Percentiles rank a stretch among this genome's conserved stretches.
These are phyloP conservation scores for Anoplopoma fimbria DNA, from an alignment of 2,113 vertebrate genomes.

Conservation along the genomic window DNA sequence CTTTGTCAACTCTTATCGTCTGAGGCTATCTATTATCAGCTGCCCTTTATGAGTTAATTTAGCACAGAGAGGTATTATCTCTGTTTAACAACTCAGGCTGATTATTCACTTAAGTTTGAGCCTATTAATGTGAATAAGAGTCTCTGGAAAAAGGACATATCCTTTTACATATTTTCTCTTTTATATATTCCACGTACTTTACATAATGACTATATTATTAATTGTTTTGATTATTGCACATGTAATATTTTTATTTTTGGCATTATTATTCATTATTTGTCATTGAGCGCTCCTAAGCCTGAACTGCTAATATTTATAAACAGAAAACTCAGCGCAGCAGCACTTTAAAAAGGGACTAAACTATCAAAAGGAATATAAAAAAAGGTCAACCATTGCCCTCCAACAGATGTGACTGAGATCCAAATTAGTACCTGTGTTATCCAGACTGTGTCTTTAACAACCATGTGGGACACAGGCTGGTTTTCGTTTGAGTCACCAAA, in stretches of 20 bases:
- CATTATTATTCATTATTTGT: not conserved
- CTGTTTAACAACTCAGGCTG: not conserved
- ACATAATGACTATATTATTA: not conserved
- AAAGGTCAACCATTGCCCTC: conserved; percentile 17
- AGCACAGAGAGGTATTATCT: not conserved
- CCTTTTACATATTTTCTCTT: not conserved
- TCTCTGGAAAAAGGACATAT: not conserved
- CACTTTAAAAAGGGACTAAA: not conserved
- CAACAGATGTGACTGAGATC: conserved; percentile 42
- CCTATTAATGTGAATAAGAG: not conserved
- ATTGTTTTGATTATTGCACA: not conserved
- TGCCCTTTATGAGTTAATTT: not conserved
- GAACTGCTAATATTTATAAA: not conserved
- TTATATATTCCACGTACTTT: too few species aligned
- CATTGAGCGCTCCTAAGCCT: too few species aligned
- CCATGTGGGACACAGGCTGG: conserved; percentile 44
- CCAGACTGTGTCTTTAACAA: conserved; percentile 53
- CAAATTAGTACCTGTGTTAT: conserved; percentile 58
- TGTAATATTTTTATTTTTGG: not conserved
- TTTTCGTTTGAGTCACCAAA: conserved; percentile 53
- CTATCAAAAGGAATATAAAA: not conserved
- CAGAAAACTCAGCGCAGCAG: not conserved
- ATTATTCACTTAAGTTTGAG: not conserved
- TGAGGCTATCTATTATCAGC: not conserved
- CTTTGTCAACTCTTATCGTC: conserved; percentile 17